phyloP scores from a whole-genome alignment of 2,113 vertebrate genomes.

The Columba janthina region DNA sequence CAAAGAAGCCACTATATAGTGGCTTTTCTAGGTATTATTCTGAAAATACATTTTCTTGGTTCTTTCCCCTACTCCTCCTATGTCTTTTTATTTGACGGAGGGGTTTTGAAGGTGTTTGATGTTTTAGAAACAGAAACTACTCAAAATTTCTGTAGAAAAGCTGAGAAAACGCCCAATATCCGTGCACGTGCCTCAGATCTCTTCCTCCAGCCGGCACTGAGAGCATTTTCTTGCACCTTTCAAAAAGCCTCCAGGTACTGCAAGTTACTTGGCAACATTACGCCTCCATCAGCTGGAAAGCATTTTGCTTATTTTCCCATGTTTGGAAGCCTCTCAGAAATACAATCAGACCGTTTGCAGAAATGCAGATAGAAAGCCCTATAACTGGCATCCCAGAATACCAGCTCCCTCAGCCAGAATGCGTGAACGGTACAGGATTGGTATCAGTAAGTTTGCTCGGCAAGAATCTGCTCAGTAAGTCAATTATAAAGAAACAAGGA shows the following conservation, averaged over 20 bases:
- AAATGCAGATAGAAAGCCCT: neutral
- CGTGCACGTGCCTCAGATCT: neutral
- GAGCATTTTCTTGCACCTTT: neutral
- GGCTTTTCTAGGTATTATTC: conserved; percentile 5
- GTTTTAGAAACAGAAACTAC: conserved; percentile 9
- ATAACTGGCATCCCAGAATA: neutral
- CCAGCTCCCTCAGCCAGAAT: neutral
- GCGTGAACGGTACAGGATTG: neutral
- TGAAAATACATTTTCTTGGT: neutral
- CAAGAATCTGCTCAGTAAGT: neutral
- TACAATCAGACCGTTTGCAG: neutral
- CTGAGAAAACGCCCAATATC: neutral
- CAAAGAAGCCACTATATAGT: neutral
- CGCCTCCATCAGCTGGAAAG: neutral
- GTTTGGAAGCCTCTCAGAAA: neutral
- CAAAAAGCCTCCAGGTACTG: neutral
- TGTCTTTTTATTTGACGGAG: neutral
- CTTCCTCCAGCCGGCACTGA: neutral
- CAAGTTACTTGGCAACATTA: neutral
- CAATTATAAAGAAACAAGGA: neutral
- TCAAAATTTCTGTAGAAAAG: neutral
- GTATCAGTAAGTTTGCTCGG: neutral
- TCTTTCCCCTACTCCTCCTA: neutral
- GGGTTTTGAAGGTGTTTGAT: neutral
- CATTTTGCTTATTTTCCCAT: neutral